Conservation (phyloP, 1,140 invertebrate species). For the Drosophila neocordata region DNA sequence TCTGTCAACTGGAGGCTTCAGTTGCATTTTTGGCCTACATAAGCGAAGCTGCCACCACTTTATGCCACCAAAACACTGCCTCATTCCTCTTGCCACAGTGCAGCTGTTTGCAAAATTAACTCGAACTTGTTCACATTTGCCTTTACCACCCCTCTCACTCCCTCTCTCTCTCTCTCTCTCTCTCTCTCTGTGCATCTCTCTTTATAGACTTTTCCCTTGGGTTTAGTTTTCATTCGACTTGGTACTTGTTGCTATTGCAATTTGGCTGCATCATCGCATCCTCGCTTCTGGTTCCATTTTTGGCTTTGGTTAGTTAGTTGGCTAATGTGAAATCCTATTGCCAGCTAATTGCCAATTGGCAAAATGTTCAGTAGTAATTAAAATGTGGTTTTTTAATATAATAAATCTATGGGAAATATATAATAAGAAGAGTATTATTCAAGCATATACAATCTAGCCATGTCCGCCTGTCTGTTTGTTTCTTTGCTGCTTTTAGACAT, state of each 20-base stretch:
- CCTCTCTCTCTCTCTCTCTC: neutral
- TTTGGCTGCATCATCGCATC: conserved; percentile 7
- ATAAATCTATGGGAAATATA: no score
- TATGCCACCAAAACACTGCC: neutral
- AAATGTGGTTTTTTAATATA: neutral
- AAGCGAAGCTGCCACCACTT: neutral
- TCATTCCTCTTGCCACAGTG: neutral
- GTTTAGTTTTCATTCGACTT: neutral
- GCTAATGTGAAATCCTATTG: conserved; percentile 51
- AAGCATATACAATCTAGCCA: no score
- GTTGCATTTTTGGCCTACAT: conserved; percentile 28
- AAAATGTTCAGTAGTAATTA: neutral
- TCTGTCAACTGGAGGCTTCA: conserved; percentile 35
- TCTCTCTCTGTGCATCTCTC: neutral
- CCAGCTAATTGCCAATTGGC: conserved; percentile 38
- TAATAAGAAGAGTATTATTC: no score
- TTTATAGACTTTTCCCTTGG: neutral
- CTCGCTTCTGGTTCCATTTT: neutral
- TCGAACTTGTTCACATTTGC: conserved; percentile 9
- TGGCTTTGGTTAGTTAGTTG: conserved; percentile 23
- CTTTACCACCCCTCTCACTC: neutral
- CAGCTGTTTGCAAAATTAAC: conserved; percentile 28
- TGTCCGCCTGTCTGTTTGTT: no score
- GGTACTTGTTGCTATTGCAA: conserved; percentile 51
- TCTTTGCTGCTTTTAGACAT: no score